These are phyloP conservation scores for Ormyrus rosae DNA, from an alignment of 2,888 invertebrate genomes.

Conservation along the genomic window DNA sequence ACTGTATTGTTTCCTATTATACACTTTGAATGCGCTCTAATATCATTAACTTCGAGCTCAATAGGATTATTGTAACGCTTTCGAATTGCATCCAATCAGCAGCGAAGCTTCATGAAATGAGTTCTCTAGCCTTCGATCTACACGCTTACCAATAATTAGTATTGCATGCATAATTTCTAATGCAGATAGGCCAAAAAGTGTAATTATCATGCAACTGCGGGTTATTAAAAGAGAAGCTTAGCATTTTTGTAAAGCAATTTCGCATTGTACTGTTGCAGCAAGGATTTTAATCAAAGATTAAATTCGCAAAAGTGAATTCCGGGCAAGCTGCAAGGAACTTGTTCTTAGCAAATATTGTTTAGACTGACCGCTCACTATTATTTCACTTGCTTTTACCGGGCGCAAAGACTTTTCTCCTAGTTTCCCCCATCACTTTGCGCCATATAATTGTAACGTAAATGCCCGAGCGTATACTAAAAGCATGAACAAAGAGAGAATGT, in stretches of 20 bases:
- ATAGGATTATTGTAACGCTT: conserved; percentile 59
- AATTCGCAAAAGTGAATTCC: no score
- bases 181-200: no score
- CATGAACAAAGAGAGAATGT: neutral
- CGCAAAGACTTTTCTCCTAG: no score
- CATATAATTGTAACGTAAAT: conserved; percentile 6
- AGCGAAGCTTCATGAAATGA: conserved; percentile 56
- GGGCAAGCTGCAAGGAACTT: no score
- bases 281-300: neutral
- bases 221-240: no score
- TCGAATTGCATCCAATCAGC: conserved; percentile 63
- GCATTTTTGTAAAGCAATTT: no score
- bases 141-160: neutral
- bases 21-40: conserved; percentile 58
- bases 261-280: neutral
- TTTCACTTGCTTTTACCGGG: no score
- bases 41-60: conserved; percentile 62
- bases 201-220: no score
- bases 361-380: no score
- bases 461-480: neutral
- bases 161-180: no score
- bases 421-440: neutral
- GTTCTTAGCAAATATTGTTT: no score
- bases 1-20: conserved; percentile 49
- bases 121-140: conserved; percentile 49